Evolutionary conservation across 2,113 vertebrate genomes (phyloP), one percentile per base, ranked within the genome.

Genomic region (Cynoglossus semilaevis): DNA sequence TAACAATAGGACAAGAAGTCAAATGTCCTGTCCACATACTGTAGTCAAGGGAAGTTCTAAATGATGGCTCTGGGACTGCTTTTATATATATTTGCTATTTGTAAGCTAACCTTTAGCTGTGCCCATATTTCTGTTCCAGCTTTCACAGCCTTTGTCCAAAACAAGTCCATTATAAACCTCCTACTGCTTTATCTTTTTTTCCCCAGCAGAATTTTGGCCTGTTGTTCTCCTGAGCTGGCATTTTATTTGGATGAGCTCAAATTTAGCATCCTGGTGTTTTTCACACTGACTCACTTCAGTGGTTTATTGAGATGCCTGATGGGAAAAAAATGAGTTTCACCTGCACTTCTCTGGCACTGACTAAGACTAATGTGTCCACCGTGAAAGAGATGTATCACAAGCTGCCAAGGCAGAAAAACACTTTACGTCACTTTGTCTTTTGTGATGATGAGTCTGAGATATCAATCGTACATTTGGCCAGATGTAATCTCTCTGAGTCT

Each of bases 281-380:
- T 8, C 14, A 2, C 9, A 4, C 51, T 19, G 36, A 36, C 35
- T 14, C 15, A 14, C 15, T 14, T 10, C 18, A 14, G 3, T n/a
- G 12, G 17, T 19, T 22, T 42, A 41, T 18, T n/a, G 53, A 13
- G 40, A 42, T 8, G 14, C 38, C 18, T 22, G 38, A 42, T 55
- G 52, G 51, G 22, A 42, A 11, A 8, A n/a, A 44, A 44, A 56
- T 44, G 15, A 12, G 19, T 16, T 43, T 56, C 54, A 60, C n/a
- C 46, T 51, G 47, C 19, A 15, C n/a, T 42, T 22, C 5, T 29
- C 46, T 7, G 22, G 42, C 22, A 10, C 15, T 14, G 22, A 35
- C 12, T 41, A n/a, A 36, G 17, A n/a, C 9, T 3, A 40, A 40
- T 12, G 44, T 55, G 40, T 55, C 40, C 10, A 14, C 38, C 1